Conservation (phyloP, 2,888 invertebrate genomes). For the Carcina quercana region DNA sequence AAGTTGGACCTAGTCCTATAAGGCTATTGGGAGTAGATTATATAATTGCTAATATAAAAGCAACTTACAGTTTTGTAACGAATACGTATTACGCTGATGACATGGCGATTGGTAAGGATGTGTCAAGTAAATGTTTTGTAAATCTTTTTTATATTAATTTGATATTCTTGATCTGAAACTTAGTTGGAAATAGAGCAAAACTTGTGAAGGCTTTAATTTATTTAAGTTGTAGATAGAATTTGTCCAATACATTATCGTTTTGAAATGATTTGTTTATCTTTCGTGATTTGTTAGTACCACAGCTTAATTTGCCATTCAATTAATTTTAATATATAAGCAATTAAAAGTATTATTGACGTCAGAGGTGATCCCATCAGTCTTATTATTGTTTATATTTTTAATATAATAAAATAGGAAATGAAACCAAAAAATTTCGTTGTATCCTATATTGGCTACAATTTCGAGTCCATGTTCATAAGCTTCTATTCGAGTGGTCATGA, state of each 20-base stretch:
- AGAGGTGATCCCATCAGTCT: no score
- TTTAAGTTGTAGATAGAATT: conserved; percentile 45
- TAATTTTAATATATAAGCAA: no score
- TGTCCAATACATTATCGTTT: conserved; percentile 14
- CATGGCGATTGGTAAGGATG: no score
- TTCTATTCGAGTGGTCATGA: conserved; percentile 25
- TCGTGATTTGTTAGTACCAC: no score
- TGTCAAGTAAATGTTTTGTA: no score
- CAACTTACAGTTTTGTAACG: no score
- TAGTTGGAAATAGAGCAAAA: conserved; percentile 13
- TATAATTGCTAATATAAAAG: no score
- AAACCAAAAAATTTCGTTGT: background rate
- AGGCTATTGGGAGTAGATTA: no score
- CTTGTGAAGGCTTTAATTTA: conserved; percentile 56
- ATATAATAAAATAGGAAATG: background rate
- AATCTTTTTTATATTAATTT: background rate
- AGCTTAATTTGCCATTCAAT: background rate
- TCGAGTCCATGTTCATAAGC: conserved; percentile 33
- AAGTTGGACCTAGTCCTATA: no score
- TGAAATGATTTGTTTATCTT: conserved; percentile 8
- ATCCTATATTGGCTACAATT: background rate
- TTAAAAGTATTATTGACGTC: no score
- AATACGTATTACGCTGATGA: no score
- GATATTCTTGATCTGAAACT: conserved; percentile 9
- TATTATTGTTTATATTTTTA: background rate